A percentile compares a stretch with the other conserved stretches of the same genome.
These are phyloP conservation scores for Ormyrus nitidulus DNA, from an alignment of 2,888 invertebrate species.

Conservation along the genomic window DNA sequence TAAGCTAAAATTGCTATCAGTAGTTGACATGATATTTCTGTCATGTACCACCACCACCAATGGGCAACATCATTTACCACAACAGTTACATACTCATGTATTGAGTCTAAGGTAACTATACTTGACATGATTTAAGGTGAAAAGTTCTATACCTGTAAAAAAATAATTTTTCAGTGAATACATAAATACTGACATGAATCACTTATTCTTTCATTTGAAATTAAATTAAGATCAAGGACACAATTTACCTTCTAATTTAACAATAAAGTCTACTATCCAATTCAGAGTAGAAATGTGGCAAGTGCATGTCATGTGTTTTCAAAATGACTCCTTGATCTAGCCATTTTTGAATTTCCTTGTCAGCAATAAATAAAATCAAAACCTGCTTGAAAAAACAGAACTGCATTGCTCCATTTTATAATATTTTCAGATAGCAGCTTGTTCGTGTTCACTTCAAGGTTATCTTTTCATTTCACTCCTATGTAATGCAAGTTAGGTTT, in stretches of 20 bases:
- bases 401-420: slow-evolving; percentile 5
- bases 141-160: slow-evolving; percentile 27
- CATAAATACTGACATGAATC: not conserved
- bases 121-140: slow-evolving; percentile 36
- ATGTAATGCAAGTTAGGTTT: no score
- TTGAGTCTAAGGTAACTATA: slow-evolving; percentile 62
- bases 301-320: slow-evolving; percentile 38
- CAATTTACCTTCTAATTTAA: slow-evolving; percentile 44
- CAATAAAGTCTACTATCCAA: slow-evolving; percentile 4
- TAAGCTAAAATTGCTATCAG: slow-evolving; percentile 68
- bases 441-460: slow-evolving; percentile 13
- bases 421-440: not conserved
- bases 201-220: slow-evolving; percentile 2
- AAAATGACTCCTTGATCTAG: slow-evolving; percentile 11
- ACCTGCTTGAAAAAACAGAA: not conserved
- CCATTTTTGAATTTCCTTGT: slow-evolving; percentile 25
- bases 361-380: not conserved
- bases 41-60: slow-evolving; percentile 72
- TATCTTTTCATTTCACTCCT: not conserved
- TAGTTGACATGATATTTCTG: slow-evolving; percentile 71
- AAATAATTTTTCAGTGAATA: slow-evolving; percentile 1
- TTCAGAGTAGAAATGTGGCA: not conserved
- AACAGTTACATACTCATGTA: slow-evolving; percentile 62
- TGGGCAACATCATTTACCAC: slow-evolving; percentile 66
- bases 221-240: slow-evolving; percentile 17